Base-by-base conservation (phyloP, 2,888 invertebrate genomes). In the Drosophila nr. fundita region DNA sequence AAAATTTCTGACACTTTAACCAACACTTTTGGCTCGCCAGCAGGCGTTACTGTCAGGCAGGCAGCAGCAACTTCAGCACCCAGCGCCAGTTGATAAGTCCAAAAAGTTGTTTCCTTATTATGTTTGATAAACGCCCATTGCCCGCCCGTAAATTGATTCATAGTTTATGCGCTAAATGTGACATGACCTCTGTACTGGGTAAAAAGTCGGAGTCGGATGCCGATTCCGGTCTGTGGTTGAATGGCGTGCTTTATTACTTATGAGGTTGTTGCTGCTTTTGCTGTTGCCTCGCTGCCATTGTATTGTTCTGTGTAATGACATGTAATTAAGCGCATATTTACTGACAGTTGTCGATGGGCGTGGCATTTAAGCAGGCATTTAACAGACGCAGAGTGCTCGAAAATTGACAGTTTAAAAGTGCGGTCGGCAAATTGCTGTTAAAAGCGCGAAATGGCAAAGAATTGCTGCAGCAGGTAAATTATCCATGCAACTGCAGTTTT, bases 291-390 rank as follows among this genome's bases (percentile, higher is more conserved):
- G 71, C 42, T 76, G 64, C 52, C 42, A 57, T 64, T 78, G 72
- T 63, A 71, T 72, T 78, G 69, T 77, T 78, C 59, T 69, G 73
- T 88, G 82, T 92, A 92, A 91, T 91, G 92, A 89, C 91, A 91
- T 91, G 91, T 91, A 91, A 91, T 92, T 91, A 91, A 90, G 91
- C 90, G 91, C 88, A 83, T 87, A 89, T 89, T 87, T 82, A 89
- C 91, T 82, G 86, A 85, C 78, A 81, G 80, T 69, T 82, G 78
- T 70, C 69, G 54, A 76, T 68, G 83, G 89, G 89, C 87, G 84
- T 76, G 85, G 87, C 81, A 57, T 71, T 85, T 82, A 88, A 85
- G 83, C 74, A 85, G 88, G 75, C 89, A 85, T 85, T 87, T 77
- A 83, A 83, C 83, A 73, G 83, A 88, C 83, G 75, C 77, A 71